phyloP scores from a whole-genome alignment of 1,140 invertebrate genomes.

The Leptinotarsa defecta region DNA sequence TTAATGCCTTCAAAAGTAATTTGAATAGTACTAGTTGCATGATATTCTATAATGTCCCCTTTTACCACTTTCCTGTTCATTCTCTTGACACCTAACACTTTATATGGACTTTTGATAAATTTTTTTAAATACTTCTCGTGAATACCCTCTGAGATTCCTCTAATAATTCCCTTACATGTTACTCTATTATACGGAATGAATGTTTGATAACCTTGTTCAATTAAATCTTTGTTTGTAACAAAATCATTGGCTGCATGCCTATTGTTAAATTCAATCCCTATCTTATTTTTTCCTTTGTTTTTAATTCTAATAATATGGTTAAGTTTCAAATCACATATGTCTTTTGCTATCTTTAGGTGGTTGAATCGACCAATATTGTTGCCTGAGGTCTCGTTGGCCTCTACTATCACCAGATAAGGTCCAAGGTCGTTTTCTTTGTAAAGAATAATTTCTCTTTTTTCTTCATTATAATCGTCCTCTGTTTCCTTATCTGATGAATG shows the following conservation, averaged over 20 bases:
- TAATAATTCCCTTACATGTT: conserved; percentile 11
- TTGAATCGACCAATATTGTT: conserved; percentile 8
- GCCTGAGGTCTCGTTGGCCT: conserved; percentile 2
- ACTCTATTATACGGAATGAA: conserved; percentile 16
- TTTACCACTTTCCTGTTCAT: background rate
- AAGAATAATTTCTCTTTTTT: background rate
- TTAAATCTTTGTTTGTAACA: conserved; percentile 8
- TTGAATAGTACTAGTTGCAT: background rate
- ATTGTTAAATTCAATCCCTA: conserved; percentile 15
- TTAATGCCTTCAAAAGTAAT: background rate
- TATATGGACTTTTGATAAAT: background rate
- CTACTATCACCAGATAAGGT: too few species aligned
- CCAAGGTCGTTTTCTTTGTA: background rate
- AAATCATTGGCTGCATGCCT: background rate
- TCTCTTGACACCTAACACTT: background rate
- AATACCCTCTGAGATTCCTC: background rate
- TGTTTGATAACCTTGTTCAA: background rate
- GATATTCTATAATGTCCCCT: background rate
- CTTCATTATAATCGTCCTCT: background rate
- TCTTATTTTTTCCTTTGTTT: conserved; percentile 5
- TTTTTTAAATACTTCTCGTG: background rate
- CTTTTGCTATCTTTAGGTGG: too few species aligned
- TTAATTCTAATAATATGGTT: conserved; percentile 15
- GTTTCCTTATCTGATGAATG: background rate
- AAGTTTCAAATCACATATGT: conserved; percentile 12